Conservation (phyloP, 1,140 invertebrate species). For the Drosophila orosa region DNA sequence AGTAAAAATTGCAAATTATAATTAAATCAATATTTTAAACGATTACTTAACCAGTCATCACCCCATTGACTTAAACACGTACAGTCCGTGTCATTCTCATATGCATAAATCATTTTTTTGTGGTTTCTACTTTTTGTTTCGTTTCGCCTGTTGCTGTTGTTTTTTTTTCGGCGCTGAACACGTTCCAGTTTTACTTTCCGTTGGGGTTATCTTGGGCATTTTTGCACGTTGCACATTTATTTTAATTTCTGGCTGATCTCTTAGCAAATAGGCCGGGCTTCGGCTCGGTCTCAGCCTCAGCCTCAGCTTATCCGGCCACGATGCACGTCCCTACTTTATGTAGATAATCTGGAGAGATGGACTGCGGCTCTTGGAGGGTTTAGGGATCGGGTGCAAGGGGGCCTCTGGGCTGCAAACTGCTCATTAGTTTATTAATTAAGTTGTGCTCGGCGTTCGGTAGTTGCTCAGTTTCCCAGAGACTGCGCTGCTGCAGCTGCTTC, state of each 20-base stretch:
- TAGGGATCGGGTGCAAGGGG: not conserved
- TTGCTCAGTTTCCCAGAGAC: conserved; percentile 51
- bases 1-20: too few relatives aligned
- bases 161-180: conserved; percentile 40
- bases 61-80: conserved; percentile 4
- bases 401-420: conserved; percentile 66
- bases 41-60: conserved; percentile 1
- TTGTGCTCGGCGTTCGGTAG: conserved; percentile 58
- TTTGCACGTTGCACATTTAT: conserved; percentile 80
- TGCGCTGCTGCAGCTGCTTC: conserved; percentile 4
- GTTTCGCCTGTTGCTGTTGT: conserved; percentile 12
- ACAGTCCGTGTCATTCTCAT: conserved; percentile 34
- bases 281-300: conserved; percentile 1
- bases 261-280: conserved; percentile 60
- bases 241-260: conserved; percentile 72
- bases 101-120: conserved; percentile 64
- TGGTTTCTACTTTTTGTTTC: conserved; percentile 22
- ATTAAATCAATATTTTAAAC: not conserved
- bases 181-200: conserved; percentile 62
- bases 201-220: conserved; percentile 49
- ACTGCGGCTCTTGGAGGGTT: not conserved
- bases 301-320: conserved; percentile 23
- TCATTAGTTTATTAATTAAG: conserved; percentile 83
- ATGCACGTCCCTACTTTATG: conserved; percentile 45
- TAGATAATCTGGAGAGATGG: conserved; percentile 65